These are phyloP conservation scores for Thymelicus acteon DNA, from an alignment of 2,888 invertebrate species.

Conservation along the genomic window DNA sequence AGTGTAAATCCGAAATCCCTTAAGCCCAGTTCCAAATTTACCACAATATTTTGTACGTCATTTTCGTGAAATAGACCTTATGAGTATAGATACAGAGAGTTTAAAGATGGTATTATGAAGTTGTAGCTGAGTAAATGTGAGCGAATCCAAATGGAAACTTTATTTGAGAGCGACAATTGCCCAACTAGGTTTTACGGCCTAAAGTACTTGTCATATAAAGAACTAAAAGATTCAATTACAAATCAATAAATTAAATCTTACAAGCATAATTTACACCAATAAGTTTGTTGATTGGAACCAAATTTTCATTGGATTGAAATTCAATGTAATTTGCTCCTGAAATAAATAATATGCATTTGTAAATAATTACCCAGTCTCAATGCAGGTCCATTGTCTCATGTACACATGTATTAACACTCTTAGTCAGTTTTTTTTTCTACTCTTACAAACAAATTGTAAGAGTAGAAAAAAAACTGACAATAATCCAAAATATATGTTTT, in stretches of 20 bases:
- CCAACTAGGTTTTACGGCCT: slow-evolving; percentile 74
- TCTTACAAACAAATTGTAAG: too few species aligned
- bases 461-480: too few species aligned
- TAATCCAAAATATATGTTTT: too few species aligned
- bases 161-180: slow-evolving; percentile 78
- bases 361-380: too few species aligned
- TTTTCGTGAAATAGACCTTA: slow-evolving; percentile 28
- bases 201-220: slow-evolving; percentile 45
- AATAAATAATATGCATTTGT: too few species aligned
- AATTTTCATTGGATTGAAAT: too few species aligned
- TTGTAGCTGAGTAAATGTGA: slow-evolving; percentile 55
- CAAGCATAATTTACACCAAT: neutral
- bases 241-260: neutral
- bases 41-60: slow-evolving; percentile 16
- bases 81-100: slow-evolving; percentile 9
- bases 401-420: too few species aligned
- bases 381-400: too few species aligned
- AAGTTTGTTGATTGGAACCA: too few species aligned
- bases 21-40: slow-evolving; percentile 71
- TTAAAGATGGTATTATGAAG: slow-evolving; percentile 7
- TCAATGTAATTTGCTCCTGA: too few species aligned
- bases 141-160: slow-evolving; percentile 69
- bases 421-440: too few species aligned
- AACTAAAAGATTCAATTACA: neutral
- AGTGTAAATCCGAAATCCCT: slow-evolving; percentile 78